Base-by-base conservation (phyloP, 2,797 vertebrate species). In the Oophaga sylvatica region DNA sequence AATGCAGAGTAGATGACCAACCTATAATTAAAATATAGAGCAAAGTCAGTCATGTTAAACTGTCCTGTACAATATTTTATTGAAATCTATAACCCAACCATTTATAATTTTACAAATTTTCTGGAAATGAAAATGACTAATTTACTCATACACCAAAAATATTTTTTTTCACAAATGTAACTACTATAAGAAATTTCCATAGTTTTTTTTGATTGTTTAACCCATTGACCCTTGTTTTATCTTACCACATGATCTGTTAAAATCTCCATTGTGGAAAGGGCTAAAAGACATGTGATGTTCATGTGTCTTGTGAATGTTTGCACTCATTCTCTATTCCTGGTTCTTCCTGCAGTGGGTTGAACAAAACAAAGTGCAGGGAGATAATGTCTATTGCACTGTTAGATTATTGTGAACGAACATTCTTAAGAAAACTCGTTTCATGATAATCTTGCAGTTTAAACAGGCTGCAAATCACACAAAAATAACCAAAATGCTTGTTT, bases 211-310 rank as follows among this genome's bases (percentile, higher is more conserved):
- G 56, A 15, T 48, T 75, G 48, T 20, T 41, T n/a, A 53, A 53
- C 15, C 5, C 19, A 15, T 13, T 48, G 2, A 0, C 31, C n/a
- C 3, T 15, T 81, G 35, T 65, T 65, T n/a, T n/a, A 67, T 81
- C 80, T 65, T 59, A 63, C 13, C 11, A 45, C 31, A 3, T 60
- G n/a, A 41, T 20, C 17, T 63, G 31, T 81, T 15, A 5, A 81
- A 81, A 63, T 81, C 80, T 80, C 60, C 62, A 81, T 81, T 81
- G 80, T 67, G 80, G 80, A 65, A 81, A 81, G 80, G 80, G 80
- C 80, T 81, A 65, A 67, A 53, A 81, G 35, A 81, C 60, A 81
- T 81, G 22, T 80, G 60, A 65, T 65, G 19, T n/a, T 80, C 79
- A 63, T 53, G 62, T 81, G 80, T 81, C 82, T 71, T 35, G 48